Evolutionary conservation across 2,888 invertebrate species (phyloP).

Genomic region (Aphidius colemani): DNA sequence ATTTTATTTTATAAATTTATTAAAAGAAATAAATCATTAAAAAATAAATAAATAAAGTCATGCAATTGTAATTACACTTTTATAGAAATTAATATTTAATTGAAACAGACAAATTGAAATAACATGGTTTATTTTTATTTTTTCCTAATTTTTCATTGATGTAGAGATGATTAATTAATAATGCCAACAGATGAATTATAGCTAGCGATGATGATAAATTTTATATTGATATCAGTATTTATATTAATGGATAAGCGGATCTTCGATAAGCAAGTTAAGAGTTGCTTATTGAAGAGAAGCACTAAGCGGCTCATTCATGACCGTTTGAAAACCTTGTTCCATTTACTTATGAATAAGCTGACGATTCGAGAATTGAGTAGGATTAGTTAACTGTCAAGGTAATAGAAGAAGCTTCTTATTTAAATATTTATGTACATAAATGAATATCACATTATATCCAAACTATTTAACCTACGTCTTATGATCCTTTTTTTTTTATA

Average conservation of each 20-base stretch:
- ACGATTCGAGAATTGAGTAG: background rate
- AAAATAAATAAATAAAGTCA: background rate
- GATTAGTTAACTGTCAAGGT: background rate
- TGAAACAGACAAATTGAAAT: no score
- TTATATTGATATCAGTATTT: constrained; percentile 2
- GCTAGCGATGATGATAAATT: no score
- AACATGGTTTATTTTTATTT: no score
- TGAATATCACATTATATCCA: no score
- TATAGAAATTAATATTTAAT: background rate
- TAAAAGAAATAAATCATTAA: background rate
- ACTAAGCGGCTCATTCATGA: background rate
- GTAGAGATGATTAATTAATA: no score
- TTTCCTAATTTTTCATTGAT: no score
- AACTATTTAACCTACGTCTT: no score
- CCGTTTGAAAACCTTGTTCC: constrained; percentile 12
- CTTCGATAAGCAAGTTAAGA: background rate
- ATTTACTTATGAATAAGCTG: constrained; percentile 27
- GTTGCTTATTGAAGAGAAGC: constrained; percentile 1
- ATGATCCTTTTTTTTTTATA: background rate
- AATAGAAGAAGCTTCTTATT: constrained; percentile 28
- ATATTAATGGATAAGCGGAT: constrained; percentile 4
- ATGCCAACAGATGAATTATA: no score
- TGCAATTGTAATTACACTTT: background rate
- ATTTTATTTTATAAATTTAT: background rate
- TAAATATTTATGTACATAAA: no score